These are phyloP conservation scores for Coluber constrictor DNA, from an alignment of 2,797 vertebrate genomes.

Conservation along the genomic window DNA sequence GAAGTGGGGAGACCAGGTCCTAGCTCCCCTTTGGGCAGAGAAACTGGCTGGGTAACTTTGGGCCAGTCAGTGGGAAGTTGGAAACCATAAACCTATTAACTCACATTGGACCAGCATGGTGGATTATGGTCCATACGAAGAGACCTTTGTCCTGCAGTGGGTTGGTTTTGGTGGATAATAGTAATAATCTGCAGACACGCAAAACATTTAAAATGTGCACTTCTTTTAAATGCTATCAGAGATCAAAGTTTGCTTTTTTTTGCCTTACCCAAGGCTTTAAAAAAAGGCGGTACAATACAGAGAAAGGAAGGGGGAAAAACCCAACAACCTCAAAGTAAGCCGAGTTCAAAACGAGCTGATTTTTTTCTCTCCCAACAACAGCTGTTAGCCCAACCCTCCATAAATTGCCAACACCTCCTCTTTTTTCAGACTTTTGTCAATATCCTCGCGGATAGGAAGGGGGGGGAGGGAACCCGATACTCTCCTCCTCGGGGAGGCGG, in stretches of 20 bases:
- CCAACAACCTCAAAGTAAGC: neutral
- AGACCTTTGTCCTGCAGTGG: neutral
- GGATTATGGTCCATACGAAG: neutral
- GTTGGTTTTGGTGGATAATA: neutral
- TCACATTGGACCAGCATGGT: neutral
- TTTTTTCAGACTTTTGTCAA: conserved; percentile 7
- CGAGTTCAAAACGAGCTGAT: conserved; percentile 9
- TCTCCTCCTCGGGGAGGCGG: neutral
- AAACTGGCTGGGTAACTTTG: neutral
- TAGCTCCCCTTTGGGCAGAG: neutral
- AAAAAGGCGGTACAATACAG: neutral
- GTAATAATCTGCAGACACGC: neutral
- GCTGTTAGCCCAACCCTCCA: conserved; percentile 12
- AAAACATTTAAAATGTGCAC: neutral
- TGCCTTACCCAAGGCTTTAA: neutral
- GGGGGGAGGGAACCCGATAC: too few relatives aligned
- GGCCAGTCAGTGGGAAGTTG: neutral
- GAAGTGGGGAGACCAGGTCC: neutral
- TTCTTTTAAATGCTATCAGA: neutral
- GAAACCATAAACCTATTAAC: neutral
- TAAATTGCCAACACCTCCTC: conserved; percentile 10
- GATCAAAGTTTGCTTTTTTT: neutral
- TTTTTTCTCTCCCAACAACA: neutral
- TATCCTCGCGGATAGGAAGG: neutral
- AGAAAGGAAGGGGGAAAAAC: neutral